Evolutionary conservation across 2,797 vertebrate species (phyloP), one percentile per base, ranked within the genome.

Genomic region (Danio aesculapii): DNA sequence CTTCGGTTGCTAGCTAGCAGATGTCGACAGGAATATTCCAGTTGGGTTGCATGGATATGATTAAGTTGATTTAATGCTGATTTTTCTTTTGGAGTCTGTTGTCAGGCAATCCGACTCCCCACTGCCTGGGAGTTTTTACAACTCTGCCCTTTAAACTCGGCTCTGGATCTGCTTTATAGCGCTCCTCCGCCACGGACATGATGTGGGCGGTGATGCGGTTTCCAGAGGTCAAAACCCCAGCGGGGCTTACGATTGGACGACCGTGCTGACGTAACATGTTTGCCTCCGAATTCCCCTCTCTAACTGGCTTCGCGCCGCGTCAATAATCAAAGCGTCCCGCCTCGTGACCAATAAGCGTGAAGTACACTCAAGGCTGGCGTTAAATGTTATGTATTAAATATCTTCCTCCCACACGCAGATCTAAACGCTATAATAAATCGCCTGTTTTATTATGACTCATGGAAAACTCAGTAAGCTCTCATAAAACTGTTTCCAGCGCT

Each of bases 41-140:
- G 52, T 81, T 74, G 13, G 19, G 59, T 11, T 39, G 47, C 67
- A 66, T 80, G 7, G 19, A 47, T 63, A 6, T 46, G 30, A 61
- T 30, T 44, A 41, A 53, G 19, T 62, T 3, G 21, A 75, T 75
- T 61, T 63, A 21, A 16, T n/a, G 55, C 72, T 43, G 49, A 55
- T 59, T 80, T 89, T 87, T 83, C 62, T 74, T 41, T 41, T 77
- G 14, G 49, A 64, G 61, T 81, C 49, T 55, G 41, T 80, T 6
- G 43, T 5, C 80, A 82, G 70, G 81, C 75, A 85, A n/a, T 6
- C 59, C 53, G 9, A 87, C 91, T 92, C 92, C 78, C 93, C 93
- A 89, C 91, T 87, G 91, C 92, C 90, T 87, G 92, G 93, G 93
- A 95, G 94, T 91, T 93, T 92, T 93, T 92, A 94, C 93, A 94